Conservation (phyloP, 2,797 vertebrate genomes). For the Anguilla obscura region DNA sequence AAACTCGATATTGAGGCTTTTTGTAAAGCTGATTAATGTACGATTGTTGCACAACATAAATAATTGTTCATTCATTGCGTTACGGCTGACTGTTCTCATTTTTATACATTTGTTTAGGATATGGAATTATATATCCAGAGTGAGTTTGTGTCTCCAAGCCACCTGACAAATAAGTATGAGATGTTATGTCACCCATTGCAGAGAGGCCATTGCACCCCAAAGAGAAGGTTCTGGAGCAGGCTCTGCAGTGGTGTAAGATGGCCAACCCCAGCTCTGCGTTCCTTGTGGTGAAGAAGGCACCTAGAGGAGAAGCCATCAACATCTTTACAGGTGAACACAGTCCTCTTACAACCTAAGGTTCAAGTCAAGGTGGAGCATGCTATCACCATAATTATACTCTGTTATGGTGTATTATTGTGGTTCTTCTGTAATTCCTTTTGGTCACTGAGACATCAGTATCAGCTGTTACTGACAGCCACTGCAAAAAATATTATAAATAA, state of each 20-base stretch:
- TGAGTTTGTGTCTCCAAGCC: not conserved
- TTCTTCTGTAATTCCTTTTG: not conserved
- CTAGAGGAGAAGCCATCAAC: slow-evolving; percentile 80
- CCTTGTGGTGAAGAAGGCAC: slow-evolving; percentile 87
- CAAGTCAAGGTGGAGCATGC: not conserved
- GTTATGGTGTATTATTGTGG: not conserved
- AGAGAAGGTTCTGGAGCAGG: slow-evolving; percentile 94
- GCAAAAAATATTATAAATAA: not conserved
- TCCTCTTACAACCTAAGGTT: not conserved
- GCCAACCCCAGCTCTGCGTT: slow-evolving; percentile 87
- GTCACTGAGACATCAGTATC: not conserved
- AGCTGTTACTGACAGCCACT: not conserved
- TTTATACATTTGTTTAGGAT: not conserved
- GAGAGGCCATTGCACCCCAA: slow-evolving; percentile 93
- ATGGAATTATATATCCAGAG: not conserved
- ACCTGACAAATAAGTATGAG: not conserved
- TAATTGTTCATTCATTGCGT: not conserved
- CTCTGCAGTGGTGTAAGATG: slow-evolving; percentile 94
- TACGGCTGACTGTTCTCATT: not conserved
- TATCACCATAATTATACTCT: not conserved
- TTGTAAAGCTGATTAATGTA: not conserved
- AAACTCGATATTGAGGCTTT: not conserved
- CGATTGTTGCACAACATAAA: not conserved
- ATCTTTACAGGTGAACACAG: slow-evolving; percentile 84
- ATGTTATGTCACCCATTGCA: slow-evolving; percentile 50